Conservation (phyloP, 64 coral and sea anemone species). For the Stylophora pistillata region DNA sequence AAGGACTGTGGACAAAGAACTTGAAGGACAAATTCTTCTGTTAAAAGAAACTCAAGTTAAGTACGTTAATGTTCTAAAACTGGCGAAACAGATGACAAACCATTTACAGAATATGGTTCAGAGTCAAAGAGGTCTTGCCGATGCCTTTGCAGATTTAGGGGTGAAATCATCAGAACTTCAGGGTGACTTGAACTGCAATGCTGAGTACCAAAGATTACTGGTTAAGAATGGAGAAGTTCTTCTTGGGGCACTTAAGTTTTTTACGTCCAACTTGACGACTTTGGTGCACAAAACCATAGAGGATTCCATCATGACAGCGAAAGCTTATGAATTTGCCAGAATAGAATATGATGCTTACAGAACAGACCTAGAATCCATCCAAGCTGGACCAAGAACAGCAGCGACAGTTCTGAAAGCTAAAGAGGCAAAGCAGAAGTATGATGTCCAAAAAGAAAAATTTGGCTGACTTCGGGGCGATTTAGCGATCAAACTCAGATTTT, state of each 20-base stretch:
- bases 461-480: conserved; percentile 86
- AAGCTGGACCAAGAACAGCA: conserved; percentile 63
- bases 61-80: conserved; percentile 79
- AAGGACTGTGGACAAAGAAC: conserved; percentile 96
- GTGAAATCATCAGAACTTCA: conserved; percentile 95
- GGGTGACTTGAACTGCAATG: conserved; percentile 94
- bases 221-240: conserved; percentile 94
- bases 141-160: conserved; percentile 91
- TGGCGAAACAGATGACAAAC: conserved; percentile 86
- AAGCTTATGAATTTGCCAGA: conserved; percentile 92
- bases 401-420: conserved; percentile 70
- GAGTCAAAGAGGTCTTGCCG: conserved; percentile 85
- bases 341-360: conserved; percentile 99
- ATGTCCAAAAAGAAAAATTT: conserved; percentile 93
- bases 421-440: conserved; percentile 82
- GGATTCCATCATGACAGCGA: conserved; percentile 90
- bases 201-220: conserved; percentile 92
- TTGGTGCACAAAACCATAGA: conserved; percentile 97
- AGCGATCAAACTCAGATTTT: conserved; percentile 92
- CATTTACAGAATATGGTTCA: conserved; percentile 91
- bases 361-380: conserved; percentile 81
- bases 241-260: conserved; percentile 93
- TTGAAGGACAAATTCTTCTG: conserved; percentile 92
- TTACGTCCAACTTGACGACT: conserved; percentile 88
- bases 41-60: conserved; percentile 88